Evolutionary conservation across 2,888 invertebrate species (phyloP).

Genomic region (Notocelia uddmanniana): DNA sequence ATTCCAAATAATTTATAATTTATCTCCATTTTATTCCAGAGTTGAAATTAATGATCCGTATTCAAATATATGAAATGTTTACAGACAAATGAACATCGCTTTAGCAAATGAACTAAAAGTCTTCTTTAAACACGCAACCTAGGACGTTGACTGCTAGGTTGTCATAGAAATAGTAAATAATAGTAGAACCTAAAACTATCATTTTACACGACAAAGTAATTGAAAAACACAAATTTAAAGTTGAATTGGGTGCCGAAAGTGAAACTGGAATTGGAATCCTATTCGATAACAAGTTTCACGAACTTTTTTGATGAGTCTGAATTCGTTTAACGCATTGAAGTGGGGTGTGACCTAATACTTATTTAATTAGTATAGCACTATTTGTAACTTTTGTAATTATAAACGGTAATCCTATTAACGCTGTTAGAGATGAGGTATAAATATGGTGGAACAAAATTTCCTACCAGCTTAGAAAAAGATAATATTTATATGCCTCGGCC

Average conservation of each 20-base stretch:
- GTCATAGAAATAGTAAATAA: background rate
- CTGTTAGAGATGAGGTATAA: too few relatives aligned
- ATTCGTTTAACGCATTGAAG: background rate
- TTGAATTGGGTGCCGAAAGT: background rate
- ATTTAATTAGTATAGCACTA: background rate
- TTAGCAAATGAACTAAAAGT: constrained; percentile 18
- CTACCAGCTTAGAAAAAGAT: too few relatives aligned
- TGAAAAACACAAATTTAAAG: background rate
- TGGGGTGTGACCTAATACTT: background rate
- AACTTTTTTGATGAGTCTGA: constrained; percentile 37
- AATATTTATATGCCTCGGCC: too few relatives aligned
- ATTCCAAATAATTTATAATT: too few relatives aligned
- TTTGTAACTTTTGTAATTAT: background rate
- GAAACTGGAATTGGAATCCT: constrained; percentile 4
- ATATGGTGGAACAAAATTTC: too few relatives aligned
- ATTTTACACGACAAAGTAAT: background rate
- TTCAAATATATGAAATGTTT: background rate
- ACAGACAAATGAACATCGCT: constrained; percentile 4
- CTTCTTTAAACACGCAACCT: constrained; percentile 10
- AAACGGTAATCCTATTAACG: too few relatives aligned
- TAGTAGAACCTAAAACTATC: background rate
- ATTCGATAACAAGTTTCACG: background rate
- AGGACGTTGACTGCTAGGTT: constrained; percentile 21
- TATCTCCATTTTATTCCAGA: background rate
- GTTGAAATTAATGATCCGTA: background rate